A percentile compares a stretch with the other conserved stretches of the same genome.
Evolutionary conservation across 2,888 invertebrate genomes (phyloP).

Genomic region (Aspidiotus destructor): DNA sequence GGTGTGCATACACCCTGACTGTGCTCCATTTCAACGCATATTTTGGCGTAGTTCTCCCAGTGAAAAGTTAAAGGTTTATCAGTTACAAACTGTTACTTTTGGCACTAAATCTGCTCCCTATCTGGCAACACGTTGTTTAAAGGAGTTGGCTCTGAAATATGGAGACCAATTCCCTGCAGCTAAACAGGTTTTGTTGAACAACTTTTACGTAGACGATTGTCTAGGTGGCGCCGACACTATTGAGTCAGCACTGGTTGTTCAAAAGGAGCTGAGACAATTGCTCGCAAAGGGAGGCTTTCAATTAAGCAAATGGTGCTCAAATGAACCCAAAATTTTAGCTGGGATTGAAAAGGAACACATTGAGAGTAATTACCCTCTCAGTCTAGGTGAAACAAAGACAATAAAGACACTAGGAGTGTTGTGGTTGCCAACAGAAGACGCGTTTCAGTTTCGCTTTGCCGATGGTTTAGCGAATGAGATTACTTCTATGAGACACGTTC

Average conservation of each 20-base stretch:
- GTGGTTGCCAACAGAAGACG: background rate
- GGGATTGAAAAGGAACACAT: background rate
- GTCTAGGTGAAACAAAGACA: background rate
- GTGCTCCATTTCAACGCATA: constrained; percentile 1
- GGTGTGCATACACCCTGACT: background rate
- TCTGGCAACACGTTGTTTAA: background rate
- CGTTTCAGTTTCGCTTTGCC: no score
- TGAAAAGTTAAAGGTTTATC: background rate
- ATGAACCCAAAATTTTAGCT: background rate
- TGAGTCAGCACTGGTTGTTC: background rate
- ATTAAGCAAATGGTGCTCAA: constrained; percentile 2
- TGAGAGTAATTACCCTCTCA: background rate
- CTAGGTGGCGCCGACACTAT: background rate
- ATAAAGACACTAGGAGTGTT: background rate
- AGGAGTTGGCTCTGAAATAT: background rate
- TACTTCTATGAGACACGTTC: no score
- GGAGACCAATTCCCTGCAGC: background rate
- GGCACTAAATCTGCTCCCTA: background rate
- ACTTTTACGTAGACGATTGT: background rate
- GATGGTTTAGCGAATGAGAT: no score
- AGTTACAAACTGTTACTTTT: background rate
- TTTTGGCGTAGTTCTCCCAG: background rate
- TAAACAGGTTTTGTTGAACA: background rate
- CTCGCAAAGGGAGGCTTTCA: background rate
- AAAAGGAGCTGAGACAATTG: background rate